A percentile compares a stretch with the other conserved stretches of the same genome.
Evolutionary conservation across 2,888 invertebrate genomes (phyloP).

Genomic region (Lepidochrysops patricia): DNA sequence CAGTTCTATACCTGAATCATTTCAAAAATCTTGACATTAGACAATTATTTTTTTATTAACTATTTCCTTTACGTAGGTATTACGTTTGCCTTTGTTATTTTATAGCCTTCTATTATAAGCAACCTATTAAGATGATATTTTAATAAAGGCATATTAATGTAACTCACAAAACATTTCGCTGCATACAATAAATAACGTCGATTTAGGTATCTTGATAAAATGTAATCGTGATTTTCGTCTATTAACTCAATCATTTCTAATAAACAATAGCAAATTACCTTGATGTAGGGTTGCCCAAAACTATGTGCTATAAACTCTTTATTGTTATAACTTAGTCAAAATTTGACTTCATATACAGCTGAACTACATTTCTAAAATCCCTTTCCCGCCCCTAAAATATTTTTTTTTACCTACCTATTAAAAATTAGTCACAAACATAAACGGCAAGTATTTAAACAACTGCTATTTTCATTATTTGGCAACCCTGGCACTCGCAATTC

Average conservation of each 20-base stretch:
- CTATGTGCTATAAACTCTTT: too few relatives aligned
- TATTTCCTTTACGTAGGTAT: too few relatives aligned
- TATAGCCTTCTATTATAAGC: neutral
- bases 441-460: neutral
- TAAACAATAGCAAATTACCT: conserved; percentile 9
- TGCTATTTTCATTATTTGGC: neutral
- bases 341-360: too few relatives aligned
- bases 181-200: neutral
- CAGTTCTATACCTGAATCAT: too few relatives aligned
- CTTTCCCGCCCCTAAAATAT: too few relatives aligned
- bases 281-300: neutral
- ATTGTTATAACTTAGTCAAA: too few relatives aligned
- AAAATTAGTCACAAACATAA: neutral
- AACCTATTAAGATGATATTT: neutral
- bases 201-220: neutral
- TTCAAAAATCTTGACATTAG: too few relatives aligned
- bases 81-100: too few relatives aligned
- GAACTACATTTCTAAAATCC: too few relatives aligned
- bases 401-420: too few relatives aligned
- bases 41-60: too few relatives aligned
- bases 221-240: conserved; percentile 8
- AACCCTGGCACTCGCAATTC: neutral
- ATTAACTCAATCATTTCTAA: conserved; percentile 6
- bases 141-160: neutral
- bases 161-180: neutral